These are phyloP conservation scores for Auanema sp. DNA, from an alignment of 2,888 invertebrate species.

Conservation along the genomic window DNA sequence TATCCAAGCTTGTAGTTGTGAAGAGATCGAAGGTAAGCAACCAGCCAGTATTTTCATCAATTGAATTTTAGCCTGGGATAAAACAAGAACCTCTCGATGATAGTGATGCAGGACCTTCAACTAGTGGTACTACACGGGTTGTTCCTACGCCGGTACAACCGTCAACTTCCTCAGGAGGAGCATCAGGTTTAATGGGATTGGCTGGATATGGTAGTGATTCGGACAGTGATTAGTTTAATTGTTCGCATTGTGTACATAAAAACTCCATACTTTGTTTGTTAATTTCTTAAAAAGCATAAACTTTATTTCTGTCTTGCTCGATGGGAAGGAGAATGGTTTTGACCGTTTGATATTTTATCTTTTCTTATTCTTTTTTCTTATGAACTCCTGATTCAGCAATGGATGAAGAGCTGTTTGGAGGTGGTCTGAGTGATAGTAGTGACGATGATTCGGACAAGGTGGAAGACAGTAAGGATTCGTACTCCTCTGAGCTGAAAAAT, in stretches of 20 bases:
- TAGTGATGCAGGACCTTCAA: not conserved
- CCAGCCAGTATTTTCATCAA: too few relatives aligned
- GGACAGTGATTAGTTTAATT: constrained; percentile 18
- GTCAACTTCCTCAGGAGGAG: not conserved
- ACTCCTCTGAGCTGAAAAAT: not conserved
- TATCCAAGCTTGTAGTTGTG: constrained; percentile 35
- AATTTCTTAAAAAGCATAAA: too few relatives aligned
- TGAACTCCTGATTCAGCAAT: constrained; percentile 6
- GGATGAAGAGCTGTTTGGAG: constrained; percentile 24
- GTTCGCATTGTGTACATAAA: not conserved
- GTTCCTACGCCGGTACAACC: not conserved
- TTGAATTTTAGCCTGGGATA: constrained; percentile 4
- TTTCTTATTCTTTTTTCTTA: not conserved
- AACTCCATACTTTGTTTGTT: not conserved
- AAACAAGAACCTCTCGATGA: constrained; percentile 7
- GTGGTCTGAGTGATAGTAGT: constrained; percentile 38
- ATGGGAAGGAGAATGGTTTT: not conserved
- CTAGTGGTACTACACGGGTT: not conserved
- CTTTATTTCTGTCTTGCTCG: too few relatives aligned
- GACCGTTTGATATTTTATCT: constrained; percentile 4
- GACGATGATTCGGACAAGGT: constrained; percentile 13
- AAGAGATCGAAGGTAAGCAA: constrained; percentile 45
- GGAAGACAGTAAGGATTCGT: not conserved
- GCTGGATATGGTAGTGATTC: constrained; percentile 25
- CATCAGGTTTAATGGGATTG: constrained; percentile 26